A percentile compares a stretch with the other conserved stretches of the same genome.
These are phyloP conservation scores for Ictalurus punctatus DNA, from an alignment of 2,113 vertebrate genomes.

Conservation along the genomic window DNA sequence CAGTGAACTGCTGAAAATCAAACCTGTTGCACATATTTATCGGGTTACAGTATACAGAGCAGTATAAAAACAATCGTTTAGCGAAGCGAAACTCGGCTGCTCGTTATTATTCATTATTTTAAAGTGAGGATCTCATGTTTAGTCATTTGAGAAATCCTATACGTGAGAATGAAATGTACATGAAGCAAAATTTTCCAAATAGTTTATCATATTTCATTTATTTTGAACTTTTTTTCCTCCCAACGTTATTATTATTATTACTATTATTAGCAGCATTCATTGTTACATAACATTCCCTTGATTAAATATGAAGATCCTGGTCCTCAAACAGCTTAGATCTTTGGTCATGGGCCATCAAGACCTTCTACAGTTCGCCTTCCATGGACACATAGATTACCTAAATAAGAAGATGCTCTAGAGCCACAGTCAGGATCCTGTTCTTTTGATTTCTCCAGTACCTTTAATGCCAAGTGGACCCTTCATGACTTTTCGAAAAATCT, in stretches of 20 bases:
- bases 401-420: not conserved
- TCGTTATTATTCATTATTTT: not conserved
- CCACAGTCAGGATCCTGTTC: not conserved
- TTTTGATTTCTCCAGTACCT: not conserved
- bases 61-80: not conserved
- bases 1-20: not conserved
- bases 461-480: not conserved
- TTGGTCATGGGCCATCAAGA: not conserved
- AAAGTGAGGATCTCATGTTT: not conserved
- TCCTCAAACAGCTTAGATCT: not conserved
- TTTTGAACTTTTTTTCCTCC: not conserved
- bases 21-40: constrained; percentile 3
- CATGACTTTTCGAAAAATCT: not conserved
- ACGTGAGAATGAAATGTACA: not conserved
- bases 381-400: not conserved
- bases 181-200: not conserved
- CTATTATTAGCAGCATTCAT: not conserved
- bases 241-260: too few species aligned
- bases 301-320: not conserved
- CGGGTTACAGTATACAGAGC: not conserved
- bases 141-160: not conserved
- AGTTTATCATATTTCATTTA: not conserved
- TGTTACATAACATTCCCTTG: not conserved
- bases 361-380: not conserved
- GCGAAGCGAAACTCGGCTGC: not conserved